Evolutionary conservation across 1,140 invertebrate genomes (phyloP).

Genomic region (Pseudomyrmex dendroicus): DNA sequence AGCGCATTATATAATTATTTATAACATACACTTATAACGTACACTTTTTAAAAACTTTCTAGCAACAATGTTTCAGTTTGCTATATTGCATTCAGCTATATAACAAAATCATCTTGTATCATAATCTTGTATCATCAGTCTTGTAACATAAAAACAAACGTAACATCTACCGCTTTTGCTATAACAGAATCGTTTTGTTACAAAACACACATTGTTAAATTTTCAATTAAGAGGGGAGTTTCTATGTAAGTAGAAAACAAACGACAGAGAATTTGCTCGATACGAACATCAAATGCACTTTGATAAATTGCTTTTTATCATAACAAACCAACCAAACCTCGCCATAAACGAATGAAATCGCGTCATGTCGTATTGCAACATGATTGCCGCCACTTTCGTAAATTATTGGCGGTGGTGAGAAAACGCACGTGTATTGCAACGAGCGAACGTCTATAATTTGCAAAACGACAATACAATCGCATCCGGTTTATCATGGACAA

Average conservation of each 20-base stretch:
- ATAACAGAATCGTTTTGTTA: background rate
- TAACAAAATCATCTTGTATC: background rate
- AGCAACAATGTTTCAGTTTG: no score
- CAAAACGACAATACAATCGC: constrained; percentile 53
- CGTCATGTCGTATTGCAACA: constrained; percentile 24
- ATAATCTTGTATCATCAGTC: no score
- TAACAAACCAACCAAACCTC: background rate
- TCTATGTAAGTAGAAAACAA: constrained; percentile 40
- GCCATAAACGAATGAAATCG: constrained; percentile 3
- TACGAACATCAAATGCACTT: constrained; percentile 8
- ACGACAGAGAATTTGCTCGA: background rate
- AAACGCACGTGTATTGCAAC: constrained; percentile 10
- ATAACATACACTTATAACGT: no score
- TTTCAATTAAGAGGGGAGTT: constrained; percentile 1
- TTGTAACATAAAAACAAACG: background rate
- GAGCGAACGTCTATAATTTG: constrained; percentile 62
- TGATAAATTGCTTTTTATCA: constrained; percentile 26
- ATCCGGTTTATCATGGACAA: constrained; percentile 51
- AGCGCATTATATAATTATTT: no score
- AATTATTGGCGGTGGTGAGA: constrained; percentile 44
- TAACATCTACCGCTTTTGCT: background rate
- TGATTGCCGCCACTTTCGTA: constrained; percentile 61
- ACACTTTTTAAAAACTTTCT: no score
- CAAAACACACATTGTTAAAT: constrained; percentile 32
- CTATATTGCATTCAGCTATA: background rate